A percentile compares a stretch with the other conserved stretches of the same genome.
These are phyloP conservation scores for Phasia obesa DNA, from an alignment of 2,888 invertebrate species.

Conservation along the genomic window DNA sequence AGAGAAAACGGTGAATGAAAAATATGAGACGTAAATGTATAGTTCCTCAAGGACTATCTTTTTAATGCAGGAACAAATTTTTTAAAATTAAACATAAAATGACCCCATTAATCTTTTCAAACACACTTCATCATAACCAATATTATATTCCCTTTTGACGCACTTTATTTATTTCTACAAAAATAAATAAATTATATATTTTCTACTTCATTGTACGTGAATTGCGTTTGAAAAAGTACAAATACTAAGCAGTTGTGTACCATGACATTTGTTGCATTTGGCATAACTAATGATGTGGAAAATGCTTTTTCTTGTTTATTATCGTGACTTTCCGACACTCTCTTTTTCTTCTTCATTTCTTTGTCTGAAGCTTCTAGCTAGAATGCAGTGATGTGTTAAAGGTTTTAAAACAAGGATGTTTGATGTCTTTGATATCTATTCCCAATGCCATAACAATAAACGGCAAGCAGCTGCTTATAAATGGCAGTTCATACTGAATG, in stretches of 20 bases:
- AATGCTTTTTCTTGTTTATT: constrained; percentile 73
- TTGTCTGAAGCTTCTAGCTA: neutral
- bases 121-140: neutral
- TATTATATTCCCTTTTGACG: constrained; percentile 41
- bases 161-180: constrained; percentile 31
- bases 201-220: constrained; percentile 24
- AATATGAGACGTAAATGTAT: no score
- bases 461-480: constrained; percentile 21
- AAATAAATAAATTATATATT: constrained; percentile 38
- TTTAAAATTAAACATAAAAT: no score
- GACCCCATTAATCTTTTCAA: neutral
- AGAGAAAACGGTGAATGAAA: no score
- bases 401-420: constrained; percentile 22
- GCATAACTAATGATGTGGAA: constrained; percentile 79
- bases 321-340: constrained; percentile 13
- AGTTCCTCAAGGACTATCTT: no score
- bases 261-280: constrained; percentile 72
- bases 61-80: no score
- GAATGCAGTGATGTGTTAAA: constrained; percentile 49
- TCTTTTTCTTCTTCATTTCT: neutral
- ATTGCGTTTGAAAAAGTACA: neutral
- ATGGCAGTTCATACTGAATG: constrained; percentile 20
- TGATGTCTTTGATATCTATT: neutral
- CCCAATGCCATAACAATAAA: neutral
- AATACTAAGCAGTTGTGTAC: constrained; percentile 37